Evolutionary conservation across 2,888 invertebrate genomes (phyloP).

Genomic region (Drosophila anomalata): DNA sequence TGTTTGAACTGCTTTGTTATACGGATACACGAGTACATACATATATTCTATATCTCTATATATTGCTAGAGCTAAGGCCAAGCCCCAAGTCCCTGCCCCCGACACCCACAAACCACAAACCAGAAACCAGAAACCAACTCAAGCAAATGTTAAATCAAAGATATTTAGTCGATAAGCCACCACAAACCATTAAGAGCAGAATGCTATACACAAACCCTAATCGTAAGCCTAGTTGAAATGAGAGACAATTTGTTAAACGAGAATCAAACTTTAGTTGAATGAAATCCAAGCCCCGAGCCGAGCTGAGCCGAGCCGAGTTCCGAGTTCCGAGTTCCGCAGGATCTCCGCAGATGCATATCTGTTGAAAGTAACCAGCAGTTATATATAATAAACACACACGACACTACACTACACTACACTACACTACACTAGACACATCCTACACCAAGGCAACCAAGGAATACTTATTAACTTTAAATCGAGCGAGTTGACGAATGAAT

Average conservation of each 20-base stretch:
- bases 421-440: background rate
- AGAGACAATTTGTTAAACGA: constrained; percentile 26
- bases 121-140: constrained; percentile 51
- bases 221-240: constrained; percentile 43
- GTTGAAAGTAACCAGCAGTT: constrained; percentile 38
- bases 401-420: too few relatives aligned
- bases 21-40: constrained; percentile 27
- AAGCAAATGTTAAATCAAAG: constrained; percentile 75
- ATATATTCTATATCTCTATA: constrained; percentile 28
- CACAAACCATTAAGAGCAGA: constrained; percentile 13
- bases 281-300: background rate
- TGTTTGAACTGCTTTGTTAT: constrained; percentile 47
- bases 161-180: constrained; percentile 52
- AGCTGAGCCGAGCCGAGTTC: background rate
- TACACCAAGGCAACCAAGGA: constrained; percentile 20
- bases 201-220: constrained; percentile 9
- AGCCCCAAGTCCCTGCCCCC: constrained; percentile 16
- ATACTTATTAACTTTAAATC: constrained; percentile 23
- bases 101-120: constrained; percentile 5
- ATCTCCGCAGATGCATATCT: constrained; percentile 10
- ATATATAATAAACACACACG: constrained; percentile 28
- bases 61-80: constrained; percentile 16
- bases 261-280: constrained; percentile 1
- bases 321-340: background rate
- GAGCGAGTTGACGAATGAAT: constrained; percentile 26